These are phyloP conservation scores for Pygmarrhopalites habei DNA, from an alignment of 1,140 invertebrate genomes.

Conservation along the genomic window DNA sequence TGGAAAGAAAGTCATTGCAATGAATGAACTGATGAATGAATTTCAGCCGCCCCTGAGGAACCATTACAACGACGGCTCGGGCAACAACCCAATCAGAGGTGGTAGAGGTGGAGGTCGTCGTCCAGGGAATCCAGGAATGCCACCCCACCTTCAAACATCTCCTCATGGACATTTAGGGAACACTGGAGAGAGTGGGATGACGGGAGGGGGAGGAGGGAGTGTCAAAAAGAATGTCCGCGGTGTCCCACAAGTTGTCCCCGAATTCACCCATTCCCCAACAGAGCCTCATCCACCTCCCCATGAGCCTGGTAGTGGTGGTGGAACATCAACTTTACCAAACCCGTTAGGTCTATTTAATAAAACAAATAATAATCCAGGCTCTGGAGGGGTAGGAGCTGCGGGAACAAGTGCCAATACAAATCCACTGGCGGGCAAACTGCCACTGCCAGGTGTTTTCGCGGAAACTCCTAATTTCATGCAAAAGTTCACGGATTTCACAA, in stretches of 20 bases:
- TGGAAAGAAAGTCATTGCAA: no score
- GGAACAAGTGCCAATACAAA: conserved; percentile 38
- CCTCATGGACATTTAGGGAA: neutral
- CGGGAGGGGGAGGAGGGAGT: conserved; percentile 36
- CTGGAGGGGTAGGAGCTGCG: conserved; percentile 13
- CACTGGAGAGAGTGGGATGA: conserved; percentile 16
- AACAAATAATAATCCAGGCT: conserved; percentile 11
- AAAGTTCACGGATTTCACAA: conserved; percentile 69
- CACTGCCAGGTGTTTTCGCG: conserved; percentile 35
- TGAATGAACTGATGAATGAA: no score
- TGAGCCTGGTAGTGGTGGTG: conserved; percentile 5
- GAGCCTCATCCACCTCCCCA: conserved; percentile 31
- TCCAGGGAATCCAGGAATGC: conserved; percentile 6
- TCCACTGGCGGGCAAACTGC: conserved; percentile 33
- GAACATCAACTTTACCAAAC: conserved; percentile 8
- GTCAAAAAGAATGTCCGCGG: conserved; percentile 40
- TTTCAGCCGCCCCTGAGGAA: no score
- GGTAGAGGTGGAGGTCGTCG: conserved; percentile 47
- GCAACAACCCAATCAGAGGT: conserved; percentile 43
- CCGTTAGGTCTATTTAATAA: conserved; percentile 9
- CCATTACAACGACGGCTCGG: conserved; percentile 36
- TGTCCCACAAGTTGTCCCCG: conserved; percentile 42
- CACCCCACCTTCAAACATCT: conserved; percentile 34
- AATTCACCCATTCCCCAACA: conserved; percentile 39
- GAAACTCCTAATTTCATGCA: conserved; percentile 65